phyloP scores from a whole-genome alignment of 30 jellyfish, hydroid and myxozoan species.

The Hydractinia symbiolongicarpus region DNA sequence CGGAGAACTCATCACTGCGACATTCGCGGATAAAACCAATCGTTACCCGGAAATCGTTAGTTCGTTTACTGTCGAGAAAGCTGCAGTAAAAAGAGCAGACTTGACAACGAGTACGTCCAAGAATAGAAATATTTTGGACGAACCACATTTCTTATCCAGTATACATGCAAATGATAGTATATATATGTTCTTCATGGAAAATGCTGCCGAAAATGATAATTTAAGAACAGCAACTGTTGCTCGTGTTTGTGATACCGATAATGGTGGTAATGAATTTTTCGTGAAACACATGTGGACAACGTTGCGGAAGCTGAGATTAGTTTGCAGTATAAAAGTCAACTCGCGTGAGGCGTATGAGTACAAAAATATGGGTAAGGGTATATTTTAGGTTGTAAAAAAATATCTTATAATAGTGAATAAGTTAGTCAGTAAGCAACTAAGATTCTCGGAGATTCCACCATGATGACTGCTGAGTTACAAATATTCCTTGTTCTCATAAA shows the following conservation, averaged over 20 bases:
- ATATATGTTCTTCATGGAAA: slow-evolving; percentile 5
- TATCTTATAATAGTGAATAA: background rate
- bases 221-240: slow-evolving; percentile 13
- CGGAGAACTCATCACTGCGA: slow-evolving; percentile 20
- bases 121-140: background rate
- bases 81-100: background rate
- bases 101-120: background rate
- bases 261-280: slow-evolving; percentile 3
- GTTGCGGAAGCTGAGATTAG: slow-evolving; percentile 1
- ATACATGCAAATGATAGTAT: background rate
- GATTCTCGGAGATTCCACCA: too few relatives aligned
- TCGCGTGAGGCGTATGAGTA: background rate
- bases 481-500: too few relatives aligned
- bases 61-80: background rate
- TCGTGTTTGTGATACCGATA: slow-evolving; percentile 17
- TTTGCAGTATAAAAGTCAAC: background rate
- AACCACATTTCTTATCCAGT: background rate
- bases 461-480: too few relatives aligned
- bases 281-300: slow-evolving; percentile 9
- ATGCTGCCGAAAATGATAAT: slow-evolving; percentile 11
- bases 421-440: too few relatives aligned
- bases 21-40: background rate
- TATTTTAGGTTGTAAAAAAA: too few relatives aligned
- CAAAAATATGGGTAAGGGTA: background rate
- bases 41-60: background rate